Evolutionary conservation across 2,113 vertebrate species (phyloP), one percentile per base, ranked within the genome.

Genomic region (Arvicanthis niloticus): DNA sequence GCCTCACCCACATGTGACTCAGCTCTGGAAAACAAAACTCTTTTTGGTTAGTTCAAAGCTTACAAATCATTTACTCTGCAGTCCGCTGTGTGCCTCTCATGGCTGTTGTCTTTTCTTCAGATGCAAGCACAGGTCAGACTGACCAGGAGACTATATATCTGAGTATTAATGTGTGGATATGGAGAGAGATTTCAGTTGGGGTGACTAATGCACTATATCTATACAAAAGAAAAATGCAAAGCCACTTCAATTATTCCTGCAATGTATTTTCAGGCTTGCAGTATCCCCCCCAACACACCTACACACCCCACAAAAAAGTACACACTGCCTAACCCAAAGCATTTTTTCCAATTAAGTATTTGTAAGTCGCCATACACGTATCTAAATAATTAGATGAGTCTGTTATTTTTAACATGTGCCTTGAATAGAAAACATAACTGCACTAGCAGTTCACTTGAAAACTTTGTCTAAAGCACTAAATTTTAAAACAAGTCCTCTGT

Each of bases 401-500:
- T 86, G 88, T 77, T 40, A 89, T 40, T 29, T 56, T 58, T 42
- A 56, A 82, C 12, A 10, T 67, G n/a, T 51, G 15, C 3, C 53
- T 95, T 81, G 22, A 29, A 72, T 67, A 87, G 78, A 86, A 89
- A 95, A 70, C 11, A 45, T 34, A 48, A 45, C n/a, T 4, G 72
- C 34, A 75, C 0, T 34, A 37, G 37, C 29, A 53, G 6, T 58
- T 31, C 89, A 24, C 34, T 31, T 7, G 24, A 37, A 93, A 97
- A 97, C 93, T 97, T 97, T 96, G 68, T 89, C 92, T 91, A 70
- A 95, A 91, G 56, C 77, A 48, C 76, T 80, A 60, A 75, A 76
- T 90, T 48, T 2, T 17, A 34, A 67, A 75, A 75, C 89, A 60
- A 94, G 92, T 95, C 89, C 89, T 92, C 87, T 91, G 65, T 94